A percentile compares a stretch with the other conserved stretches of the same genome.
phyloP scores from a whole-genome alignment of 2,888 invertebrate genomes.

The Ptychoptera albimana region DNA sequence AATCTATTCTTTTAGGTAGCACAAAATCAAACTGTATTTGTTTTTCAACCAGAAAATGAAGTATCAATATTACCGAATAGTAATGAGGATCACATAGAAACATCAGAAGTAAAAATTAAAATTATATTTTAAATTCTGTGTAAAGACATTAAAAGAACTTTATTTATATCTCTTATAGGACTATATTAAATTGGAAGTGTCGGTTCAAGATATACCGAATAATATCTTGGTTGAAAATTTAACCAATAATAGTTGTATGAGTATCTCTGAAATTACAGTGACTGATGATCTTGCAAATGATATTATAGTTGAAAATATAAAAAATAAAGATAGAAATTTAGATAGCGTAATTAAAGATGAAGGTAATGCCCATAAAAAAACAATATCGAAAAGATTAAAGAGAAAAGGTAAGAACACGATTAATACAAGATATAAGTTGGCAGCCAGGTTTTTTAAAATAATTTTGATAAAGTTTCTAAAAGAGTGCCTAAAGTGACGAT shows the following conservation, averaged over 20 bases:
- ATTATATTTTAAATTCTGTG: background rate
- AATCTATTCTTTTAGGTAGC: constrained; percentile 5
- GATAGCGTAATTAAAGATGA: too few relatives aligned
- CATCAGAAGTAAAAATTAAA: background rate
- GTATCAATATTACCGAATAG: background rate
- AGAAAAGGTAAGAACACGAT: background rate
- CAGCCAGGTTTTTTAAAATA: too few relatives aligned
- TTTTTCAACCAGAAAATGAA: background rate
- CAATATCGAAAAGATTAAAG: background rate
- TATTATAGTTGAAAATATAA: too few relatives aligned
- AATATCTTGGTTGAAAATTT: too few relatives aligned
- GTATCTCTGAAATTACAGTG: too few relatives aligned
- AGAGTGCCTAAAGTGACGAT: too few relatives aligned
- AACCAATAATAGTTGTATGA: too few relatives aligned
- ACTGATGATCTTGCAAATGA: too few relatives aligned
- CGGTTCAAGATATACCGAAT: background rate
- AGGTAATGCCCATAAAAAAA: background rate
- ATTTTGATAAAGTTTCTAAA: too few relatives aligned
- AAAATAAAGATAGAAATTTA: too few relatives aligned
- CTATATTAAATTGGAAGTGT: background rate
- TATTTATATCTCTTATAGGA: background rate
- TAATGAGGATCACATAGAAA: background rate
- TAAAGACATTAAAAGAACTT: background rate
- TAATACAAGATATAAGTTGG: background rate
- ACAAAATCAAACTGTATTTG: constrained; percentile 8